Evolutionary conservation across 2,888 invertebrate genomes (phyloP).

Genomic region (Diarsia rubi): DNA sequence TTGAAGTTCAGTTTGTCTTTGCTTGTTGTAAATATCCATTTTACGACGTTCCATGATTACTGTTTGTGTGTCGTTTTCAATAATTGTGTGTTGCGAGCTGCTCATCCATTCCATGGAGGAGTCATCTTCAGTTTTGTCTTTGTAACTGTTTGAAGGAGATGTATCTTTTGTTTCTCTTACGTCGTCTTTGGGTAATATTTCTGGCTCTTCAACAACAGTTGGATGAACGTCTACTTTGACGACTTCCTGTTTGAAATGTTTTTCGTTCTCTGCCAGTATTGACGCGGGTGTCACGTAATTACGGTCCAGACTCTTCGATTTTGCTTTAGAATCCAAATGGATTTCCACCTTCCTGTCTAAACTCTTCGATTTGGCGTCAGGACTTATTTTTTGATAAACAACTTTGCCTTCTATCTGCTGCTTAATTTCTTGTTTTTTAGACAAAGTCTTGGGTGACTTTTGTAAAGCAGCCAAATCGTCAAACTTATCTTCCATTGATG

Average conservation of each 20-base stretch:
- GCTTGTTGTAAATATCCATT: constrained; percentile 91
- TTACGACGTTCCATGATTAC: constrained; percentile 91
- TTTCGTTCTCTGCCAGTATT: constrained; percentile 81
- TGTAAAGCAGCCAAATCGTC: constrained; percentile 90
- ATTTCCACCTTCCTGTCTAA: constrained; percentile 92
- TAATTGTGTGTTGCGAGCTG: constrained; percentile 85
- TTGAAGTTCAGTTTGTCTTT: constrained; percentile 87
- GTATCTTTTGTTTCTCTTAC: constrained; percentile 74
- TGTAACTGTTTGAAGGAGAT: constrained; percentile 84
- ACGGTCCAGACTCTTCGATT: constrained; percentile 93
- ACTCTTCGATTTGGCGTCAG: constrained; percentile 92
- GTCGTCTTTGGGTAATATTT: constrained; percentile 74
- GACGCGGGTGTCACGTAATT: constrained; percentile 89
- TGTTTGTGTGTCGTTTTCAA: constrained; percentile 91
- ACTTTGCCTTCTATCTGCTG: constrained; percentile 92
- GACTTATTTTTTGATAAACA: constrained; percentile 90
- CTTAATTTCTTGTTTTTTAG: constrained; percentile 91
- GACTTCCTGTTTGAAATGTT: constrained; percentile 88
- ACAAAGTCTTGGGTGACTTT: constrained; percentile 91
- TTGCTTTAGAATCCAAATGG: constrained; percentile 90
- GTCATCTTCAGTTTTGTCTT: constrained; percentile 87
- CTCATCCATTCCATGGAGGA: constrained; percentile 88
- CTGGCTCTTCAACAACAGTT: constrained; percentile 76
- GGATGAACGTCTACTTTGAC: constrained; percentile 88
- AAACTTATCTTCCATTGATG: constrained; percentile 92